Base-by-base conservation (phyloP, 2,888 invertebrate genomes). In the Melieria crassipennis region DNA sequence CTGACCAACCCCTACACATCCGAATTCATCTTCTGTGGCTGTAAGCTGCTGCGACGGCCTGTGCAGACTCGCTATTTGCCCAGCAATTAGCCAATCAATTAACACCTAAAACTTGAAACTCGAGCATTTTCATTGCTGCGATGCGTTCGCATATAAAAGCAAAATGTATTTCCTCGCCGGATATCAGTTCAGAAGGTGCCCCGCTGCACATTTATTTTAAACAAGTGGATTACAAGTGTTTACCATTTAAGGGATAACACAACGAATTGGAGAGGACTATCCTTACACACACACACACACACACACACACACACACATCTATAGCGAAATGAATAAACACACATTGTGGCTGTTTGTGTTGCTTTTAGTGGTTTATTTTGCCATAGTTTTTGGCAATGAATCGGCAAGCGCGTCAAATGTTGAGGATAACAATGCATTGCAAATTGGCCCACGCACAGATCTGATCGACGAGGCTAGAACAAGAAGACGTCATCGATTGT, bases 381-480 rank as follows among this genome's bases (percentile, higher is more conserved):
- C 84, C 0, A 65, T 84, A 60, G 82, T 82, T 4, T 83, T 80
- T 46, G 79, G 83, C 71, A 79, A 80, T 66, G 79, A 80, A 66
- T 57, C 73, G 7, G 57, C 30, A 61, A 46, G n/a, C 5, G 42
- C 42, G 47, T 30, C 45, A 4, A 7, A 55, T 7, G 7, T 46
- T 30, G 52, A 70, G 7, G 30, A 52, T 45, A 55, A 1, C 13
- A 43, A 47, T 11, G 55, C 56, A 6, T 7, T 65, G 9, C 65
- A 65, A 13, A 79, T 66, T 64, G 70, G 75, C 45, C 75, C 78
- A 2, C 78, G 11, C 7, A 65, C 77, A n/a, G 81, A 79, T 42
- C 72, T 84, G 6, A 57, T 78, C 58, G 80, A 80, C 58, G 84
- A 83, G 66, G 79, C 78, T 52, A 80, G 84, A 66, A 81, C 79